phyloP scores from a whole-genome alignment of 2,113 vertebrate genomes.

The Gobio gobio region DNA sequence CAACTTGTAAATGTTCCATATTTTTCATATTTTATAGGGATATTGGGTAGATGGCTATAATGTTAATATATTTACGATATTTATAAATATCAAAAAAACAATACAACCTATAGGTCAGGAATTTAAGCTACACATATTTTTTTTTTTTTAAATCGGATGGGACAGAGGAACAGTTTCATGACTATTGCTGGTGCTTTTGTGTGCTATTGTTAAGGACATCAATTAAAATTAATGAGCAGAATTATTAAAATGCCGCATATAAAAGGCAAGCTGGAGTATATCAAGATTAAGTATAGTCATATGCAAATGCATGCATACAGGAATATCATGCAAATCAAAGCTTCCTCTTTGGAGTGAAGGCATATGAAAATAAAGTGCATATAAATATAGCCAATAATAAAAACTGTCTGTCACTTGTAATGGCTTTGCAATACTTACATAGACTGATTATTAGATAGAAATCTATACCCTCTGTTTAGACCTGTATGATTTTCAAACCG shows the following conservation, averaged over 20 bases:
- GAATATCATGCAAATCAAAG: neutral
- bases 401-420: neutral
- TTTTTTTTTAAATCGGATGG: neutral
- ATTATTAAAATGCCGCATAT: neutral
- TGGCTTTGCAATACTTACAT: neutral
- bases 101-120: no score
- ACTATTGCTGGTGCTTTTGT: neutral
- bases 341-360: neutral
- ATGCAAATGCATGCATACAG: neutral
- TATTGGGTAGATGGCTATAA: neutral
- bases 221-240: neutral
- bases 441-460: neutral
- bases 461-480: neutral
- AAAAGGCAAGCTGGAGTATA: neutral
- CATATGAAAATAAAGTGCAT: neutral
- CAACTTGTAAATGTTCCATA: neutral
- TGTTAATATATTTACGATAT: no score
- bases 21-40: neutral
- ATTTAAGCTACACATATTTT: neutral
- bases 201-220: neutral
- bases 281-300: neutral
- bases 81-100: no score
- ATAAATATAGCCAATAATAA: neutral
- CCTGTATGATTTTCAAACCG: neutral
- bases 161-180: neutral